Conservation (phyloP, 2,797 vertebrate genomes). For the Morelia viridis region DNA sequence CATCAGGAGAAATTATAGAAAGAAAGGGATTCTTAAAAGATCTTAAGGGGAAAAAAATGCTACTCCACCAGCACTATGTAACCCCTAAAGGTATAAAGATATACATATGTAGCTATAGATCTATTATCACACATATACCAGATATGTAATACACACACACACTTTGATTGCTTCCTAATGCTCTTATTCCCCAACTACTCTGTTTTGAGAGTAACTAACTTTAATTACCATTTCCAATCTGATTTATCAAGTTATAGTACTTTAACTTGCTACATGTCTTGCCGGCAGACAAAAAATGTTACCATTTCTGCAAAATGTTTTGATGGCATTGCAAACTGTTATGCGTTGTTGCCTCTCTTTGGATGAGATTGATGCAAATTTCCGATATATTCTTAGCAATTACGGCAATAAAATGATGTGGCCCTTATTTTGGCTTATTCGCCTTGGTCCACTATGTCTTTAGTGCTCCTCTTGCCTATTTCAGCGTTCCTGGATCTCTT, state of each 20-base stretch:
- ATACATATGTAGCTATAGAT: background rate
- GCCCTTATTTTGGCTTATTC: background rate
- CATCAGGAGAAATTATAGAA: constrained; percentile 12
- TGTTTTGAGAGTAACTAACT: background rate
- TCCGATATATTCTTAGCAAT: background rate
- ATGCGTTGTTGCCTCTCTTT: accelerated
- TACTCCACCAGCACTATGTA: background rate
- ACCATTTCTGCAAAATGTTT: background rate
- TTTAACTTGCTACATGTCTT: background rate
- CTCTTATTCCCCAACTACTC: background rate
- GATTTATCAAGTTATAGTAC: background rate
- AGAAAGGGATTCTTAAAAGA: background rate
- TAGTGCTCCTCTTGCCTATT: background rate
- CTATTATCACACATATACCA: background rate
- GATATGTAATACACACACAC: background rate
- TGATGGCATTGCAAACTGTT: background rate
- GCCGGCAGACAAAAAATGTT: background rate
- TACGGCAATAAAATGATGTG: background rate
- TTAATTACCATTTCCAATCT: background rate
- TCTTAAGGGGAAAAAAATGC: background rate
- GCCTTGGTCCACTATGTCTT: accelerated
- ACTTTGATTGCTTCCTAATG: too few relatives aligned
- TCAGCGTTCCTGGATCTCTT: background rate
- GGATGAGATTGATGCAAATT: background rate
- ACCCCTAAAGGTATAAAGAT: background rate